Conservation (phyloP, 2,797 vertebrate genomes). For the Sarcoramphus papa region DNA sequence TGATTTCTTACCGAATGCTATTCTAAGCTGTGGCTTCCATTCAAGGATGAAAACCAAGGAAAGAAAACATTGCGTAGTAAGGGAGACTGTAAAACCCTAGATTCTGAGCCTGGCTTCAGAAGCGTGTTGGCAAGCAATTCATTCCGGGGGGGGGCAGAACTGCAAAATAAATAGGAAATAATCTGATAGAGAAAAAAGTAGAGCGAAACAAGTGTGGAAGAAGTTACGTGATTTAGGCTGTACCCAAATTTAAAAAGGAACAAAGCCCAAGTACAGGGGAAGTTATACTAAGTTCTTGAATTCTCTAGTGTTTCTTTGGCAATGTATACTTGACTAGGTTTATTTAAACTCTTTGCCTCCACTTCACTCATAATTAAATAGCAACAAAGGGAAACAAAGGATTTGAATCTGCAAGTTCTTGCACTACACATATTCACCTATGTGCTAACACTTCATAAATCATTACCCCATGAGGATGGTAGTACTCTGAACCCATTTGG, state of each 20-base stretch:
- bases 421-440: background rate
- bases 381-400: background rate
- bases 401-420: slow-evolving; percentile 31
- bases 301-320: background rate
- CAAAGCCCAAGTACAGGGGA: background rate
- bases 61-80: background rate
- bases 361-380: slow-evolving; percentile 49
- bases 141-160: background rate
- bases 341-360: slow-evolving; percentile 10
- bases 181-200: background rate
- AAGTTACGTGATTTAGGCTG: background rate
- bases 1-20: background rate
- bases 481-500: background rate
- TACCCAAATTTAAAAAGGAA: background rate
- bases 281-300: background rate
- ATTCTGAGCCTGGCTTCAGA: background rate
- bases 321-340: background rate
- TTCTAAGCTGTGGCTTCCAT: background rate
- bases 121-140: background rate
- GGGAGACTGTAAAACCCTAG: background rate
- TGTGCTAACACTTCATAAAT: slow-evolving; percentile 37
- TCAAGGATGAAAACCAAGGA: background rate
- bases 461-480: background rate
- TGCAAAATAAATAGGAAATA: background rate
- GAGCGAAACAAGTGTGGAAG: background rate